Evolutionary conservation across 2,113 vertebrate genomes (phyloP), one percentile per base, ranked within the genome.

Genomic region (Elephantulus edwardii): DNA sequence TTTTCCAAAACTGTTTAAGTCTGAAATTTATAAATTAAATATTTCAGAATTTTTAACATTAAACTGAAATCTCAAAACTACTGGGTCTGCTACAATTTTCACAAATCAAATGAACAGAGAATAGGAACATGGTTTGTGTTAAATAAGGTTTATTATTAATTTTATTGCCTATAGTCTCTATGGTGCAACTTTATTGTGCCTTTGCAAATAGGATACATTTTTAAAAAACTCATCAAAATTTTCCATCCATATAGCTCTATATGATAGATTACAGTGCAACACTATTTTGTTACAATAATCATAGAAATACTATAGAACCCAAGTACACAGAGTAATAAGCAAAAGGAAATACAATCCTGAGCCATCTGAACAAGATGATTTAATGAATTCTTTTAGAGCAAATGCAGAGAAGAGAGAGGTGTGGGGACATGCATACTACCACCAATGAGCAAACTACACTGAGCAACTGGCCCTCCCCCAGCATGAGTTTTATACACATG

Each of bases 171-270:
- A 93, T 78, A 93, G 80, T 92, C 82, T 82, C 84, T 28, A 91
- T 83, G 92, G 93, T 84, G 89, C 88, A 95, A 79, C 90, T 95
- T 96, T 83, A 90, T 94, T 94, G 89, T 96, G 95, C 93, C 71
- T 92, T 68, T 86, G 85, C 92, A 93, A 96, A 78, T 38, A 92
- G 83, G 64, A 90, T 80, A 90, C 13, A 52, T 84, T 94, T 95
- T 95, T 86, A 95, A 95, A 96, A 94, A 95, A 95, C 70, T 77
- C 95, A 95, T 95, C 96, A 93, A 95, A 96, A 95, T 83, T 91
- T 95, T 95, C 95, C 91, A 95, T 96, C 96, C 96, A 95, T 96
- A 95, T 86, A 96, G 86, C 90, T 96, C 93, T 96, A 96, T 86
- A 84, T 92, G 81, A 95, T 86, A 83, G 92, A 96, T 95, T 87